A percentile compares a stretch with the other conserved stretches of the same genome.
These are phyloP conservation scores for Sander lucioperca DNA, from an alignment of 2,113 vertebrate species.

Conservation along the genomic window DNA sequence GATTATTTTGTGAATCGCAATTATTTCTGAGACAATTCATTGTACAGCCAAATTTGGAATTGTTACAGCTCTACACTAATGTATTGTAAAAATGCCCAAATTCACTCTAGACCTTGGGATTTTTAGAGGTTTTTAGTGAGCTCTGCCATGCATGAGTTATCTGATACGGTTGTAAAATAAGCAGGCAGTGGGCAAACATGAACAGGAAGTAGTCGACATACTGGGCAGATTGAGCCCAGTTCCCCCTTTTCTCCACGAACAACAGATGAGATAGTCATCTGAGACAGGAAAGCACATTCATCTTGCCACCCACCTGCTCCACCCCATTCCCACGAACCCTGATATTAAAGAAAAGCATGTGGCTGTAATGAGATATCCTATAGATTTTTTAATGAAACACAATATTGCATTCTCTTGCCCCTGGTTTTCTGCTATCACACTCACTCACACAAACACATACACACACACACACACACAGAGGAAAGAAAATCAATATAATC, in stretches of 20 bases:
- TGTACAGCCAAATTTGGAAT: too few relatives aligned
- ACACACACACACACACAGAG: slow-evolving; percentile 53
- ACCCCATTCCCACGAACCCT: slow-evolving; percentile 40
- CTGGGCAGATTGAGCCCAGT: slow-evolving; percentile 49
- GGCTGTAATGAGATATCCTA: slow-evolving; percentile 80
- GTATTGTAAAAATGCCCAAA: neutral
- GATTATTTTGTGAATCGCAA: too few relatives aligned
- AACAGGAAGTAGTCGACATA: slow-evolving; percentile 51
- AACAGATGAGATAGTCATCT: slow-evolving; percentile 72
- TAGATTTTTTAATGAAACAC: slow-evolving; percentile 82
- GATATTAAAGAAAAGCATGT: slow-evolving; percentile 74
- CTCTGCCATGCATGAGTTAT: slow-evolving; percentile 9
- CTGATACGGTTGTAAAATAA: slow-evolving; percentile 38
- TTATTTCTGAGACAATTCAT: too few relatives aligned
- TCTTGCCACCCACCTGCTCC: slow-evolving; percentile 65
- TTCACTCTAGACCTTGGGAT: slow-evolving; percentile 1
- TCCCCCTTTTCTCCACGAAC: slow-evolving; percentile 57
- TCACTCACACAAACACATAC: slow-evolving; percentile 56
- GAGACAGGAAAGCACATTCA: slow-evolving; percentile 70
- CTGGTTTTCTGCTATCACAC: slow-evolving; percentile 59
- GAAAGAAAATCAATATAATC: slow-evolving; percentile 77
- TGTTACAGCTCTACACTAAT: neutral
- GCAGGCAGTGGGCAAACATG: slow-evolving; percentile 6
- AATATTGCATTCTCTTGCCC: slow-evolving; percentile 74
- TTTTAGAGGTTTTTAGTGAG: slow-evolving; percentile 2